These are phyloP conservation scores for Leucania comma DNA, from an alignment of 2,888 invertebrate genomes.

Conservation along the genomic window DNA sequence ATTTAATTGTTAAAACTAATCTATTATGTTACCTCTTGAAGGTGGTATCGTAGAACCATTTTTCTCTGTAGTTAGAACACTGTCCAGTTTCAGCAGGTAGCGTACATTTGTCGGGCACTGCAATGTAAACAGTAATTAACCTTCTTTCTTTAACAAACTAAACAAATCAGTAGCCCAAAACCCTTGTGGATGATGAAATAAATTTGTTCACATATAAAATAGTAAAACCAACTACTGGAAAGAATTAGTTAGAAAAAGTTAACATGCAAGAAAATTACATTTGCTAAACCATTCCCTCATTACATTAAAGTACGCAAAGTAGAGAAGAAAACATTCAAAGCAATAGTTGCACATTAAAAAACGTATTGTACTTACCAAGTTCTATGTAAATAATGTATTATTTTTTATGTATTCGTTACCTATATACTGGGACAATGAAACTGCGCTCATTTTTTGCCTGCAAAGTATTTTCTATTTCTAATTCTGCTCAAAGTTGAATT, in stretches of 20 bases:
- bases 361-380: not conserved
- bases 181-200: not conserved
- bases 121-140: constrained; percentile 49
- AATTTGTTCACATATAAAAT: not conserved
- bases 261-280: constrained; percentile 26
- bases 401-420: not conserved
- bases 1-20: not conserved
- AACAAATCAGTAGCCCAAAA: not conserved
- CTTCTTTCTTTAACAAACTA: no score
- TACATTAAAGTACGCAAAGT: constrained; percentile 7
- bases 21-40: constrained; percentile 85
- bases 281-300: constrained; percentile 10
- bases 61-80: constrained; percentile 93
- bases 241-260: not conserved
- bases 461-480: not conserved
- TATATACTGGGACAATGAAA: not conserved
- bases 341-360: not conserved
- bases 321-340: not conserved
- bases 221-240: constrained; percentile 10
- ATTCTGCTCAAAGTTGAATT: not conserved
- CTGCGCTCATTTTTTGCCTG: not conserved
- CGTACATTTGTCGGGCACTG: constrained; percentile 91
- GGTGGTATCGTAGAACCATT: constrained; percentile 96
- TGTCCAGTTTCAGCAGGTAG: constrained; percentile 94
- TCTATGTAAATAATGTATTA: not conserved